Base-by-base conservation (phyloP, 2,888 invertebrate species). In the Alloplasta piceator region DNA sequence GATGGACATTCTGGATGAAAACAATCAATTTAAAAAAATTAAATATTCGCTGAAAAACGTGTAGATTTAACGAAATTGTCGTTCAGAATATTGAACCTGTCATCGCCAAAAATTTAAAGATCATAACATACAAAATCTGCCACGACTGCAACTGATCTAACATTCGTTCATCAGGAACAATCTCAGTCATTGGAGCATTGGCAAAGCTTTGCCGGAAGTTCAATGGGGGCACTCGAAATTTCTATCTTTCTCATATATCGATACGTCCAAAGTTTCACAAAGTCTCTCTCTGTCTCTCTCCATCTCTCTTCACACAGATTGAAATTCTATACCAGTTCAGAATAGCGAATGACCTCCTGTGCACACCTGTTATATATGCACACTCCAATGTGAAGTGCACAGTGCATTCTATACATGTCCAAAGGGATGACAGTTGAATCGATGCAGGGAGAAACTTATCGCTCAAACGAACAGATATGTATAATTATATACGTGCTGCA, bases 391-490 rank as follows among this genome's bases (percentile, higher is more conserved):
- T n/a, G 38, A 12, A 14, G 7, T 12, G 46, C 55, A 55, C 41
- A n/a, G 38, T 10, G 43, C 9, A 26, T 38, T 43, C 10, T 12
- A 26, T 38, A 36, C 9, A 36, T 58, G 26, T 12, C 10, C 7
- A 36, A 60, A 52, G 70, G 64, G 63, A 60, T 41, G 56, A 70
- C 64, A 71, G 64, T 16, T 55, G 66, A 71, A 75, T 75, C 70
- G 79, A 70, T 66, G 70, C 67, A 50, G 7, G 5, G 70, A 52
- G 70, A 80, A 80, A 80, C 75, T 80, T 80, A 80, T 80, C 79
- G 79, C 50, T 64, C 46, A 10, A 48, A 39, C 46, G 60, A 63
- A 73, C 43, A 36, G 6, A 39, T 41, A 48, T 76, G 46, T 52
- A 38, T 26, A 12, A 52, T 36, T 36, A 41, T 16, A 41, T 36